These are phyloP conservation scores for Triplophysa bombifrons DNA, from an alignment of 2,797 vertebrate species.

Conservation along the genomic window DNA sequence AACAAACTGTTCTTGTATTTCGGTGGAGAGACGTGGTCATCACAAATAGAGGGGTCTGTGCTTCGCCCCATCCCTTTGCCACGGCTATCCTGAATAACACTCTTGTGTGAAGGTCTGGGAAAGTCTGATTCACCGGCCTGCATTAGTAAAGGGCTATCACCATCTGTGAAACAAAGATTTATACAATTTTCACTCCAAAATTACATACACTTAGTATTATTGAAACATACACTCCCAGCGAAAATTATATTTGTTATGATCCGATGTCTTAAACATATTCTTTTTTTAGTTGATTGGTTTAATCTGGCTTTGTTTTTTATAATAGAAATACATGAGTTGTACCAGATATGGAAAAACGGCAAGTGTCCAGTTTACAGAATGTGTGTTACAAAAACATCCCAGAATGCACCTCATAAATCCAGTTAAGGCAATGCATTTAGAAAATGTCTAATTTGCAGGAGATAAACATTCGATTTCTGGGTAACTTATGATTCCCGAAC, in stretches of 20 bases:
- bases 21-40: conserved; percentile 95
- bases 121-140: conserved; percentile 84
- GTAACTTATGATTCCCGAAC: not conserved
- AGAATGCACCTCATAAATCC: too few species aligned
- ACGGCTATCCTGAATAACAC: conserved; percentile 91
- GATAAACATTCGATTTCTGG: not conserved
- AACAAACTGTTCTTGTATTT: conserved; percentile 99
- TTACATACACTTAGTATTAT: not conserved
- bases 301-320: not conserved
- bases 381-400: too few species aligned
- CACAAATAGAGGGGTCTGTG: conserved; percentile 81
- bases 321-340: not conserved
- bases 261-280: not conserved
- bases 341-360: not conserved
- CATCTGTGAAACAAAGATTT: conserved; percentile 43
- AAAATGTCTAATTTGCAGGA: not conserved
- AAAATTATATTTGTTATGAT: not conserved
- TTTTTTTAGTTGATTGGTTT: not conserved
- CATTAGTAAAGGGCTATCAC: conserved; percentile 73
- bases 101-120: conserved; percentile 88
- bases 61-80: conserved; percentile 84
- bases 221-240: not conserved
- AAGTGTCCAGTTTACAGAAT: too few species aligned
- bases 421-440: not conserved
- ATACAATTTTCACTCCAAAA: not conserved